Evolutionary conservation across 2,797 vertebrate genomes (phyloP).

Genomic region (Bryconaethiops microstoma): DNA sequence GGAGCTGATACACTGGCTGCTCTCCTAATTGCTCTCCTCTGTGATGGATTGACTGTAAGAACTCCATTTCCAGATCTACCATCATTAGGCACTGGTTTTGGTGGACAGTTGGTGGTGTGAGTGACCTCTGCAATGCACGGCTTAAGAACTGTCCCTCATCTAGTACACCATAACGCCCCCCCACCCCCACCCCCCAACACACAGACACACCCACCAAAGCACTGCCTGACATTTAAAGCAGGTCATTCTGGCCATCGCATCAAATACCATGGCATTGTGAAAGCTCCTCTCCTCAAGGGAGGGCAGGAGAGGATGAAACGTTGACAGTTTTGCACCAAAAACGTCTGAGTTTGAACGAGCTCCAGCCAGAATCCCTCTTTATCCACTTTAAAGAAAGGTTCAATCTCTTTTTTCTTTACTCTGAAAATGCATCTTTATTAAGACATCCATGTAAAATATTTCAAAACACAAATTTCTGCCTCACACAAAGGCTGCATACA

Average conservation of each 20-base stretch:
- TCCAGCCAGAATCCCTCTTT: background rate
- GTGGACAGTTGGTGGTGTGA: background rate
- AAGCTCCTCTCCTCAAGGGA: constrained; percentile 38
- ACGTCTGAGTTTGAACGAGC: background rate
- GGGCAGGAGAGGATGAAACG: constrained; percentile 21
- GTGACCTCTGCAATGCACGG: background rate
- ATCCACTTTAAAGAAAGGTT: constrained; percentile 25
- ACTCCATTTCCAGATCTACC: constrained; percentile 16
- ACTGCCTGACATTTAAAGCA: constrained; percentile 45
- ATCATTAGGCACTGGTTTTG: background rate
- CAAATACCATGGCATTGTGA: constrained; percentile 31
- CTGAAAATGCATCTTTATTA: constrained; percentile 87
- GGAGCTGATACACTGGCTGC: constrained; percentile 22
- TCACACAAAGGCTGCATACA: constrained; percentile 79
- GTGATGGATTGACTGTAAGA: constrained; percentile 3
- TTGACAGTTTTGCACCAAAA: constrained; percentile 26
- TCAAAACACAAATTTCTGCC: constrained; percentile 96
- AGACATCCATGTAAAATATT: constrained; percentile 86
- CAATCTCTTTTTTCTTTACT: constrained; percentile 51
- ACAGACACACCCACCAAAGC: background rate
- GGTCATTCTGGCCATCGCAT: constrained; percentile 26
- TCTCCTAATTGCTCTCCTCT: constrained; percentile 34
- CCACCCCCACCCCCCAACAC: background rate
- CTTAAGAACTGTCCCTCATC: constrained; percentile 16
- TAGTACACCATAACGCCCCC: constrained; percentile 8